These are phyloP conservation scores for Muscicapa adusta DNA, from an alignment of 2,113 vertebrate genomes.

Conservation along the genomic window DNA sequence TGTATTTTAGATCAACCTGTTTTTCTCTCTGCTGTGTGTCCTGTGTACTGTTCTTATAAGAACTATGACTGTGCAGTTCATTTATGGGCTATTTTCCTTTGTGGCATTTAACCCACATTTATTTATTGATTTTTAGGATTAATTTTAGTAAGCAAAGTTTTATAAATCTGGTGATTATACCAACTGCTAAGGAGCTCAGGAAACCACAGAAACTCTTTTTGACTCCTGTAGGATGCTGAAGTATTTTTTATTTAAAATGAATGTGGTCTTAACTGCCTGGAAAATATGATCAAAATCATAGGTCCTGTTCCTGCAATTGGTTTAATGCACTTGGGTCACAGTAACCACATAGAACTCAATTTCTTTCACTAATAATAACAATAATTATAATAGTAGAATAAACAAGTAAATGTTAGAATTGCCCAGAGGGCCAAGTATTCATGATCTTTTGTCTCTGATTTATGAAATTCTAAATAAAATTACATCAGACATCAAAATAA, in stretches of 20 bases:
- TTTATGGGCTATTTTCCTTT: slow-evolving; percentile 19
- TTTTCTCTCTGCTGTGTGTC: not conserved
- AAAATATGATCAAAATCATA: slow-evolving; percentile 21
- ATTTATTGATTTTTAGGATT: slow-evolving; percentile 47
- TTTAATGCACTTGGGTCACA: not conserved
- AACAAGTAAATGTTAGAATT: not conserved
- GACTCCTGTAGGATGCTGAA: not conserved
- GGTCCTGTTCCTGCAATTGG: not conserved
- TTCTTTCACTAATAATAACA: not conserved
- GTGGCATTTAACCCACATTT: slow-evolving; percentile 13
- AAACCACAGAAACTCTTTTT: slow-evolving; percentile 35
- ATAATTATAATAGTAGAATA: not conserved
- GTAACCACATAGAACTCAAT: not conserved
- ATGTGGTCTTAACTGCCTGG: not conserved
- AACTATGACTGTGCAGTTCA: not conserved
- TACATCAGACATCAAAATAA: not conserved
- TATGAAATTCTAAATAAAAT: not conserved
- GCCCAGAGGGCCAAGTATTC: not conserved
- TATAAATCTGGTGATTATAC: slow-evolving; percentile 29
- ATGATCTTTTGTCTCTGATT: not conserved
- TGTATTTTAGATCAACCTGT: not conserved
- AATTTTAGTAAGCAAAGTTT: slow-evolving; percentile 40
- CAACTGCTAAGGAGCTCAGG: not conserved
- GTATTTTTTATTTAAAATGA: not conserved
- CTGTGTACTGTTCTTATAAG: not conserved